These are phyloP conservation scores for Morus bassanus DNA, from an alignment of 2,797 vertebrate genomes.

Conservation along the genomic window DNA sequence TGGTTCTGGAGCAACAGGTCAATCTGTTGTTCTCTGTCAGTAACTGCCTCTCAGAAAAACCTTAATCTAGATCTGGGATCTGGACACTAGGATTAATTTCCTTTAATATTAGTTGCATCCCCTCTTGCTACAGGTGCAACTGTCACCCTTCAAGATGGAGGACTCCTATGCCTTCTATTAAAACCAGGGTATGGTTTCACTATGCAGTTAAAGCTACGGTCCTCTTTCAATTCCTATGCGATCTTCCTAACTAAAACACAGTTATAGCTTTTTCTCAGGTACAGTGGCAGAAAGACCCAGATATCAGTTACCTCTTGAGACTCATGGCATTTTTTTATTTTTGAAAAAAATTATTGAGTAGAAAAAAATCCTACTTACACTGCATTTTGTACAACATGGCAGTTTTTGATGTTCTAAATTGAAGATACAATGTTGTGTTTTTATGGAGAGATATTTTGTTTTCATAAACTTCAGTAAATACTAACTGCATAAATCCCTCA, in stretches of 20 bases:
- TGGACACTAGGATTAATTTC: not conserved
- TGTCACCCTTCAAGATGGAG: not conserved
- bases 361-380: not conserved
- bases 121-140: accelerated
- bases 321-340: not conserved
- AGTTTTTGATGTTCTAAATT: not conserved
- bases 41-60: not conserved
- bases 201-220: not conserved
- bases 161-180: accelerated
- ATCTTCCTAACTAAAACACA: not conserved
- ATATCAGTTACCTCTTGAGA: not conserved
- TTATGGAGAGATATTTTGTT: constrained; percentile 1
- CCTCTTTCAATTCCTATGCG: not conserved
- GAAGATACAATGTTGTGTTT: not conserved
- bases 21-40: not conserved
- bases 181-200: not conserved
- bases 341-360: not conserved
- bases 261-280: not conserved
- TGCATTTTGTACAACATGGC: not conserved
- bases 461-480: constrained; percentile 30
- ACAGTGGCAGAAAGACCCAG: not conserved
- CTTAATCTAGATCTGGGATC: not conserved
- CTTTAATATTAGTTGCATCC: not conserved
- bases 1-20: not conserved
- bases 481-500: not conserved